phyloP scores from a whole-genome alignment of 2,797 vertebrate genomes.

The Atherinosoma microstoma region DNA sequence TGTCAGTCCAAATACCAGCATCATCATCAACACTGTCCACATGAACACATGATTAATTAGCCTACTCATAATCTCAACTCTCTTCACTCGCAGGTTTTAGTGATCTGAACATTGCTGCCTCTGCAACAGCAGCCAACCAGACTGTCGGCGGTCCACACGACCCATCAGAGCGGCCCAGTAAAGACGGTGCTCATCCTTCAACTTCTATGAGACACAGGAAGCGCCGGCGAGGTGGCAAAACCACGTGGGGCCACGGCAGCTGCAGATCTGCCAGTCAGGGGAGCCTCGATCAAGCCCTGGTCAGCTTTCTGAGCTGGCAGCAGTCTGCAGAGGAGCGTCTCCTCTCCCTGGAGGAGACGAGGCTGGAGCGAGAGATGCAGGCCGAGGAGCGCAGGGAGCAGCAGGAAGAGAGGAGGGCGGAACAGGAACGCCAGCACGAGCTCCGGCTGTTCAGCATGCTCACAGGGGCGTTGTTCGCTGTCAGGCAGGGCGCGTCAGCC shows the following conservation, averaged over 20 bases:
- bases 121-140: slow-evolving; percentile 68
- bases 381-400: slow-evolving; percentile 87
- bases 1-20: background rate
- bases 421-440: slow-evolving; percentile 87
- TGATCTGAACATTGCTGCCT: slow-evolving; percentile 80
- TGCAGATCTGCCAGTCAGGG: slow-evolving; percentile 41
- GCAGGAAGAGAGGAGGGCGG: slow-evolving; percentile 85
- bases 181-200: slow-evolving; percentile 30
- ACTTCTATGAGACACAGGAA: slow-evolving; percentile 75
- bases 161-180: slow-evolving; percentile 41
- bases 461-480: slow-evolving; percentile 79
- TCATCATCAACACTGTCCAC: background rate
- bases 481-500: slow-evolving; percentile 45
- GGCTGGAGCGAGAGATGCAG: slow-evolving; percentile 83
- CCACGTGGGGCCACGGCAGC: slow-evolving; percentile 51
- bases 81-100: slow-evolving; percentile 81
- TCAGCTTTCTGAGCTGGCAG: slow-evolving; percentile 82
- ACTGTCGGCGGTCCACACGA: slow-evolving; percentile 55
- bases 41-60: background rate
- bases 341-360: slow-evolving; percentile 83
- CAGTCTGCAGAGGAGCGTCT: slow-evolving; percentile 85
- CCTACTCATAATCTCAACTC: slow-evolving; percentile 7
- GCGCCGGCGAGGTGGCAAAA: slow-evolving; percentile 76
- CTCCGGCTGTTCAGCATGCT: slow-evolving; percentile 88
- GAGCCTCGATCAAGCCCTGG: slow-evolving; percentile 78